These are phyloP conservation scores for Sericinus montela DNA, from an alignment of 2,888 invertebrate genomes.

Conservation along the genomic window DNA sequence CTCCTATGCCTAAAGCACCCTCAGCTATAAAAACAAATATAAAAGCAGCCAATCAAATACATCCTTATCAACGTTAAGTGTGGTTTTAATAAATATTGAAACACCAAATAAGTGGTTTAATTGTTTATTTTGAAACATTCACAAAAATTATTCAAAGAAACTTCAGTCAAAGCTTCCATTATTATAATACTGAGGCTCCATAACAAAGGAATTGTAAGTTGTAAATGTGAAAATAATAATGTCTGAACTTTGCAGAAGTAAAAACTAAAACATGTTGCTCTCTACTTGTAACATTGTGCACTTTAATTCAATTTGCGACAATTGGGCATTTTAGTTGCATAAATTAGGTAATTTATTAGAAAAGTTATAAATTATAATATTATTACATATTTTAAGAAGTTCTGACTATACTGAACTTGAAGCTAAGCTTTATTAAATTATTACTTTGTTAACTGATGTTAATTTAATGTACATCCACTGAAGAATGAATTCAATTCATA, in stretches of 20 bases:
- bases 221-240: too few relatives aligned
- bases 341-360: neutral
- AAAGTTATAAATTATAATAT: neutral
- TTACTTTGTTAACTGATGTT: constrained; percentile 11
- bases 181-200: too few relatives aligned
- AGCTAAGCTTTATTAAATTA: constrained; percentile 7
- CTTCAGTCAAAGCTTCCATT: too few relatives aligned
- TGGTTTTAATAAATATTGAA: neutral
- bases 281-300: too few relatives aligned
- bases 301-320: too few relatives aligned
- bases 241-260: too few relatives aligned
- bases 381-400: neutral
- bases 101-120: neutral
- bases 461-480: neutral
- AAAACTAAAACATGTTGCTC: too few relatives aligned
- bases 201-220: too few relatives aligned
- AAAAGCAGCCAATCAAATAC: constrained; percentile 92
- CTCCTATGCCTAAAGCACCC: constrained; percentile 89
- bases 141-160: too few relatives aligned
- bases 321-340: too few relatives aligned
- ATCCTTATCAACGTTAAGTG: constrained; percentile 85
- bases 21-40: constrained; percentile 96
- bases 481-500: constrained; percentile 48
- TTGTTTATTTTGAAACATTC: too few relatives aligned
- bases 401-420: neutral